Percentiles rank a stretch among this genome's conserved stretches.
phyloP scores from a whole-genome alignment of 2,113 vertebrate genomes.

The Atherinomorus stipes region DNA sequence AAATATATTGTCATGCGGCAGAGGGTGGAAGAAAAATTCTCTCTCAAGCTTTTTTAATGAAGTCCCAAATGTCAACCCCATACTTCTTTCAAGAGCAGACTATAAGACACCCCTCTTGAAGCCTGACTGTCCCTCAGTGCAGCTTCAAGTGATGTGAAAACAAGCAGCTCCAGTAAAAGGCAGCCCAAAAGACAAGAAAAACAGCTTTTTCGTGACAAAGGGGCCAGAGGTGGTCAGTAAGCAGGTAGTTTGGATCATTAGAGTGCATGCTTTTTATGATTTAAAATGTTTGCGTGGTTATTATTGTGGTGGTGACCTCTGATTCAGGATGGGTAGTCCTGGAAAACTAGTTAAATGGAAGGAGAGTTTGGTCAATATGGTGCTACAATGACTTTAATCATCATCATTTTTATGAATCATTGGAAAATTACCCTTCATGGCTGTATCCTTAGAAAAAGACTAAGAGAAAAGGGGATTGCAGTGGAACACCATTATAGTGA shows the following conservation, averaged over 20 bases:
- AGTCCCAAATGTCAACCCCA: conserved; percentile 80
- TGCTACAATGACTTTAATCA: conserved; percentile 54
- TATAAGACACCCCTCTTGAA: conserved; percentile 58
- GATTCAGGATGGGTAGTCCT: conserved; percentile 19
- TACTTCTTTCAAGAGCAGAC: conserved; percentile 70
- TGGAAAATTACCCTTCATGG: conserved; percentile 48
- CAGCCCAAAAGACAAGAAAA: conserved; percentile 33
- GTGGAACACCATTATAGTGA: conserved; percentile 48
- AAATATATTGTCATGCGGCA: conserved; percentile 75
- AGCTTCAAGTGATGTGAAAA: conserved; percentile 65
- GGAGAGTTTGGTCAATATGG: conserved; percentile 26
- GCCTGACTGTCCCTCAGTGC: conserved; percentile 60
- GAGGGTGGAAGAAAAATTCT: conserved; percentile 75
- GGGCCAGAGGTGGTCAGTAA: conserved; percentile 35
- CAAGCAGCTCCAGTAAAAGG: conserved; percentile 51
- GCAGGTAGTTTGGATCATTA: conserved; percentile 58
- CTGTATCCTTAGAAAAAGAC: conserved; percentile 38
- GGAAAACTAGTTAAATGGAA: conserved; percentile 30
- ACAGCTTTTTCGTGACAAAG: background rate
- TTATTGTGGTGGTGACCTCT: background rate
- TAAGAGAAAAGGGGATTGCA: conserved; percentile 50
- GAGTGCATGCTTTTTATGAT: conserved; percentile 1
- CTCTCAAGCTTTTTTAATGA: conserved; percentile 83
- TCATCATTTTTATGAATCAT: conserved; percentile 44
- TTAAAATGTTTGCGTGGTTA: conserved; percentile 26